Conservation (phyloP, 2,888 invertebrate species). For the Antitype chi region DNA sequence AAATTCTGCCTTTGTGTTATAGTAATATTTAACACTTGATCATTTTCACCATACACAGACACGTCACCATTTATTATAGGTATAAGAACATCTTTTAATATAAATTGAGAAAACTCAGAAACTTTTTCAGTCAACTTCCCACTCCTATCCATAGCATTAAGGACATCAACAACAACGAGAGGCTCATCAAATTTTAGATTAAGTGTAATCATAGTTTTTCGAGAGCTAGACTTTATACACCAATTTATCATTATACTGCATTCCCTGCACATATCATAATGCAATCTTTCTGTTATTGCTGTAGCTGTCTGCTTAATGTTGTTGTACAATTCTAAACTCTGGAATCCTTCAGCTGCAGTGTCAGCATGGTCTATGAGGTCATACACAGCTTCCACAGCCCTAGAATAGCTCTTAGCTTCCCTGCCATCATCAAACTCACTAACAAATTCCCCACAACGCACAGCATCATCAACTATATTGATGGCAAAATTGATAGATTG, state of each 20-base stretch:
- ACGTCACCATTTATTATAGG: conserved; percentile 90
- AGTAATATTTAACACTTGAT: conserved; percentile 77
- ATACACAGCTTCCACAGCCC: conserved; percentile 89
- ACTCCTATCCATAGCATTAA: conserved; percentile 83
- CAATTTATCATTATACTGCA: conserved; percentile 89
- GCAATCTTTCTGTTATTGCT: conserved; percentile 84
- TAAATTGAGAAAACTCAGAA: conserved; percentile 89
- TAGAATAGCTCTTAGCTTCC: conserved; percentile 78
- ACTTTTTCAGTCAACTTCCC: conserved; percentile 87
- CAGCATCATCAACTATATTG: conserved; percentile 82
- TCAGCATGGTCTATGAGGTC: conserved; percentile 85
- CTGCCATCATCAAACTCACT: conserved; percentile 81
- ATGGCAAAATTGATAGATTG: conserved; percentile 91
- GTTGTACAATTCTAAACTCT: conserved; percentile 87
- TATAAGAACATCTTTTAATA: conserved; percentile 90
- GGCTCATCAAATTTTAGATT: conserved; percentile 81
- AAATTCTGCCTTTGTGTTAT: conserved; percentile 83
- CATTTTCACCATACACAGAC: conserved; percentile 83
- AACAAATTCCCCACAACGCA: conserved; percentile 80
- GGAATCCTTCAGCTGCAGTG: conserved; percentile 86
- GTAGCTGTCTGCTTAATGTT: conserved; percentile 86
- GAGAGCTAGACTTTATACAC: conserved; percentile 71
- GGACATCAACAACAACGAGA: conserved; percentile 75
- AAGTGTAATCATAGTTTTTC: conserved; percentile 79
- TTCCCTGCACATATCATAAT: conserved; percentile 84